Conservation (phyloP, 2,797 vertebrate genomes). For the Platalea minor region DNA sequence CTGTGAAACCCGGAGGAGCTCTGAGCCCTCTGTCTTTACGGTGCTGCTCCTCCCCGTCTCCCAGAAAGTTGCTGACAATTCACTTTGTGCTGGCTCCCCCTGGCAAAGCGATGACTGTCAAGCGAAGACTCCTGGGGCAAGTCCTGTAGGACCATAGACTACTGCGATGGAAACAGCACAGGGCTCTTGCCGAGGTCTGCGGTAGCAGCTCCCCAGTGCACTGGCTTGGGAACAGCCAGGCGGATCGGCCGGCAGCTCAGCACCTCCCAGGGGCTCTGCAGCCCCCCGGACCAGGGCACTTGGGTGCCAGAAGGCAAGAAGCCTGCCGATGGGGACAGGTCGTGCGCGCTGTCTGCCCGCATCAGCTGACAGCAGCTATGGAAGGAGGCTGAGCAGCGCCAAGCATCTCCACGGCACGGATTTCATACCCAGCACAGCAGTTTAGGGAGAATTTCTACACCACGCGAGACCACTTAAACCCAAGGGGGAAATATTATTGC, state of each 20-base stretch:
- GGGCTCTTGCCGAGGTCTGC: neutral
- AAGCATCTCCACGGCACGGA: neutral
- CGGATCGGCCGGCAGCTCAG: accelerated
- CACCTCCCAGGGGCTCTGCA: neutral
- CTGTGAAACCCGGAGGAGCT: neutral
- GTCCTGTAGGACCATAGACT: accelerated
- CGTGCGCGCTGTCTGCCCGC: accelerated
- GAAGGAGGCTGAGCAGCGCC: neutral
- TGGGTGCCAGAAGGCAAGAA: neutral
- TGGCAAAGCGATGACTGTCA: neutral
- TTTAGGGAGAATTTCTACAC: neutral
- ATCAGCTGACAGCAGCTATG: neutral
- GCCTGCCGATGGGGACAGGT: neutral
- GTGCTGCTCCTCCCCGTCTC: neutral
- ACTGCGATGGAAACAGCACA: neutral
- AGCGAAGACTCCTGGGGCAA: neutral
- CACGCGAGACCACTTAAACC: accelerated
- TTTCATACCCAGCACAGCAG: neutral
- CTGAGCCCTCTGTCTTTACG: accelerated
- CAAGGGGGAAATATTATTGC: neutral
- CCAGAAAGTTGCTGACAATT: neutral
- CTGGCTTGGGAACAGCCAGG: neutral
- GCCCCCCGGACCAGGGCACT: accelerated
- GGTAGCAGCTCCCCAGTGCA: neutral
- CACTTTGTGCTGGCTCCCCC: neutral